Base-by-base conservation (phyloP, 2,113 vertebrate genomes). In the Cnemophilus loriae region DNA sequence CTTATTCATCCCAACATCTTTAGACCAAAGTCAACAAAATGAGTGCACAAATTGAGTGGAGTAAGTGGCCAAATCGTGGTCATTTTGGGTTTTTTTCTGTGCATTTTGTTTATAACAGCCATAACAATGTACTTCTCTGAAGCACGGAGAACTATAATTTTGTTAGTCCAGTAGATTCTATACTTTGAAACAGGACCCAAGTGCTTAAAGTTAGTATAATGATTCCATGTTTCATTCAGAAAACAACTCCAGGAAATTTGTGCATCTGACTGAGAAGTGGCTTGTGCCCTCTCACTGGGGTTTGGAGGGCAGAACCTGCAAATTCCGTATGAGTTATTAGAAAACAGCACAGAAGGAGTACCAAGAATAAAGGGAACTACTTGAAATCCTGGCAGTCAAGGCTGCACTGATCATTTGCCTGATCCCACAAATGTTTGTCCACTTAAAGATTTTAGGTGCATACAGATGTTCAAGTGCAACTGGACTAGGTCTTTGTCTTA, bases 91-190 rank as follows among this genome's bases (percentile, higher is more conserved):
- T 74, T 78, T 86, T 93, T 55, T 60, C 41, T 12, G 33, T 41
- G 20, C 24, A 14, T 86, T 92, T 97, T 91, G 69, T 90, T 96
- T 96, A 75, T 92, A 59, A 63, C 70, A 82, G 57, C 64, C 11
- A 24, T 88, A 89, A 65, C 35, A 74, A 46, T 35, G 22, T 84
- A 81, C 52, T 94, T 96, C 50, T 74, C 75, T 81, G 74, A 96
- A 93, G 77, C 74, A 73, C 55, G 75, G 52, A 95, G 65, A 93
- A 83, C 89, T 87, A 84, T 35, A 67, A 87, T 95, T 56, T 42
- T 80, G 37, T 89, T 26, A 50, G 42, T 77, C 84, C 91, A 37
- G 74, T 92, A 91, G 60, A 87, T 93, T 87, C 74, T 94, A 57
- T 87, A 57, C 61, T 93, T 89, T 42, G 52, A 90, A 95, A 85